A percentile compares a stretch with the other conserved stretches of the same genome.
These are phyloP conservation scores for Arvicanthis niloticus DNA, from an alignment of 2,113 vertebrate species.

Conservation along the genomic window DNA sequence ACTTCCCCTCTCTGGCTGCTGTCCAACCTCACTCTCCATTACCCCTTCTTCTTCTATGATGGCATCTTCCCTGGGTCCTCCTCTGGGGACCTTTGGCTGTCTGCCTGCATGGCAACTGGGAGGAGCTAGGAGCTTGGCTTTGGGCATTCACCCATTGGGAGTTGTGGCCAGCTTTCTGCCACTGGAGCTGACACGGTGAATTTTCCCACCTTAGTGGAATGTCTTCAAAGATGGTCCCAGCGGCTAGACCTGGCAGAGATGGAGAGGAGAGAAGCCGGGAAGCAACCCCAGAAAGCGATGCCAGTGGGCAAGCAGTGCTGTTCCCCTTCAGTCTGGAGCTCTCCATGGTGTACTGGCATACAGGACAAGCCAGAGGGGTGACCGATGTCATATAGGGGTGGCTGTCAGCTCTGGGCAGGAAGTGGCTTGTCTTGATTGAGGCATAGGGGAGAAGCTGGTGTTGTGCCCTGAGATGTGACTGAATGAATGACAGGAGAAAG, in stretches of 20 bases:
- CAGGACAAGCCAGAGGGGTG: background rate
- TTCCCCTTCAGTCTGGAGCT: no score
- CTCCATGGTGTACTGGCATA: no score
- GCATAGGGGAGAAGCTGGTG: background rate
- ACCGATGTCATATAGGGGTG: background rate
- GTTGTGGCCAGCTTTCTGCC: background rate
- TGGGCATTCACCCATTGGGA: background rate
- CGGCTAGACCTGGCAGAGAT: background rate
- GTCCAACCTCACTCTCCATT: no score
- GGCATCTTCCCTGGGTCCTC: background rate
- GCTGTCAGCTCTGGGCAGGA: background rate
- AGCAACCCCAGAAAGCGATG: background rate
- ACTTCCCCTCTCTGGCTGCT: background rate
- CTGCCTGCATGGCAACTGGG: background rate
- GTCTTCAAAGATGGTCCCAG: background rate
- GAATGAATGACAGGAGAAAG: background rate
- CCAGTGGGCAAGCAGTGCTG: background rate
- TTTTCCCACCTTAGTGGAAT: background rate
- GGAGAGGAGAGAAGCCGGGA: background rate
- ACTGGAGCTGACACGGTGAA: background rate
- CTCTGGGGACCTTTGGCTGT: background rate
- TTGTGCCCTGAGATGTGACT: background rate
- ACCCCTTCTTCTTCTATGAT: background rate
- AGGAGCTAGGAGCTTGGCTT: background rate
- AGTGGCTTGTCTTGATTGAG: background rate